Conservation (phyloP, 2,797 vertebrate genomes). For the Gobionotothen gibberifrons region DNA sequence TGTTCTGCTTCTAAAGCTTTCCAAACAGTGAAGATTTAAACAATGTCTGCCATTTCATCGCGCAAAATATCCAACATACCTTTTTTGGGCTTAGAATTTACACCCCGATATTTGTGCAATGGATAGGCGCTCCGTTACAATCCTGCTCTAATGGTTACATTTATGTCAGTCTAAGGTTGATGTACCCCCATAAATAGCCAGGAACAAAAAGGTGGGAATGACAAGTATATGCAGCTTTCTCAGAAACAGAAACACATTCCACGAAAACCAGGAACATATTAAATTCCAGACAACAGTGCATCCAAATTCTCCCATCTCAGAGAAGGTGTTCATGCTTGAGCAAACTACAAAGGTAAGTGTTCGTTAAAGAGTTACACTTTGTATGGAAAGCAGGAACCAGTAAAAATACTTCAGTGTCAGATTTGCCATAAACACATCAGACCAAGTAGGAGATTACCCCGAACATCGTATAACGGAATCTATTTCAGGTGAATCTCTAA, state of each 20-base stretch:
- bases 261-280: background rate
- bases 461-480: background rate
- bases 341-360: background rate
- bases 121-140: constrained; percentile 64
- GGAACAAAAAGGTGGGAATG: constrained; percentile 22
- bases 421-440: background rate
- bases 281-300: constrained; percentile 2
- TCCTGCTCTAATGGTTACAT: constrained; percentile 60
- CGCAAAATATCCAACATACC: constrained; percentile 70
- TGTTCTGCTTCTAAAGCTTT: constrained; percentile 68
- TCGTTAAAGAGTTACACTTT: background rate
- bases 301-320: background rate
- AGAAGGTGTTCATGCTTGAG: background rate
- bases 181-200: constrained; percentile 46
- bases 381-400: background rate
- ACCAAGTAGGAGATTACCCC: background rate
- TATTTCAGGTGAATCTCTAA: background rate
- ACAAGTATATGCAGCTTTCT: constrained; percentile 20
- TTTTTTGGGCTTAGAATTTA: constrained; percentile 82
- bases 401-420: background rate
- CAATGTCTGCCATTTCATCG: constrained; percentile 76
- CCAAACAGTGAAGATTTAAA: constrained; percentile 81
- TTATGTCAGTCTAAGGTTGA: constrained; percentile 38
- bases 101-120: constrained; percentile 67
- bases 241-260: constrained; percentile 7